Base-by-base conservation (phyloP, 2,888 invertebrate species). In the Tricholauxania praeusta region DNA sequence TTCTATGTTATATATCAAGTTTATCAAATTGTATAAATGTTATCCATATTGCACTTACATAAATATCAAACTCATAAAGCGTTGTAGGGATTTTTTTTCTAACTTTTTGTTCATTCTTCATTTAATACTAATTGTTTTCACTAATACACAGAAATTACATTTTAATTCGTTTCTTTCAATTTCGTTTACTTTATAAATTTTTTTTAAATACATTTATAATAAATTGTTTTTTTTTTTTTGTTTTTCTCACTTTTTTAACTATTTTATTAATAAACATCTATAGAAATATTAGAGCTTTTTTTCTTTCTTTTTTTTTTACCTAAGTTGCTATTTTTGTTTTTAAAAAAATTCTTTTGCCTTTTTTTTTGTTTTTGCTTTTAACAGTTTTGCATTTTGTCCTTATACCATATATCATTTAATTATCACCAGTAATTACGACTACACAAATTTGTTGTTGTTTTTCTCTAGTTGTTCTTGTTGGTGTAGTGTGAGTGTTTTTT, bases 341-440 rank as follows among this genome's bases (percentile, higher is more conserved):
- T 60, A 67, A 63, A 39, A 53, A 71, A 48, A 39, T 66, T 51
- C 62, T 71, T 52, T 75, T 75, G 68, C 67, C 53, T 51, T 74
- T 75, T 71, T 74, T 74, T 71, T 52, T 67, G 72, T 75, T 75
- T 19, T 76, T 75, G 55, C 71, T 74, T 74, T 73, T 65, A 53
- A 49, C 52, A 52, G 68, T 73, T 74, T 77, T 75, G 78, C 76
- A 76, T 78, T 81, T 82, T 80, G 81, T 80, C 76, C 78, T 81
- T 28, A 28, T 28, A 28, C 28, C 28, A 81, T 74, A 73, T 76
- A 66, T 76, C 71, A 74, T 66, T 39, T 76, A 83, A 83, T 85
- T 85, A 85, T 85, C 86, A 85, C 85, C 86, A 85, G 86, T 84
- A 81, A 82, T 82, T 85, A 83, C 83, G 81, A 84, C 84, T 86